Evolutionary conservation across 2,113 vertebrate genomes (phyloP).

Genomic region (Saccopteryx leptura): DNA sequence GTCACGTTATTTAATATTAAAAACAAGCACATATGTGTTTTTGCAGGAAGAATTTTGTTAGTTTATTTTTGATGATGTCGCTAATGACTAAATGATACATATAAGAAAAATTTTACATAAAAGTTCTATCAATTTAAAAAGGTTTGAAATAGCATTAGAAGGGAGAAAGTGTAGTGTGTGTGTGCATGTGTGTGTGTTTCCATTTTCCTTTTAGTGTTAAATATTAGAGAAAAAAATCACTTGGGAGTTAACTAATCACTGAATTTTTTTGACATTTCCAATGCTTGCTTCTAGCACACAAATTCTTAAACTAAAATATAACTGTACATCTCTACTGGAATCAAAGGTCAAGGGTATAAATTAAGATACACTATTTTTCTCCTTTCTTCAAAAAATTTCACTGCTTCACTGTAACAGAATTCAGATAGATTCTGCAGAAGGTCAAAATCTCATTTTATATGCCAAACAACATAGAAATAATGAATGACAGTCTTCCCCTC

Average conservation of each 20-base stretch:
- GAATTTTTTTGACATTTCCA: conserved; percentile 87
- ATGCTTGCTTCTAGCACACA: conserved; percentile 83
- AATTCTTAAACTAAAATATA: conserved; percentile 84
- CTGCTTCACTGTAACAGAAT: conserved; percentile 79
- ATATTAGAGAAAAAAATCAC: conserved; percentile 79
- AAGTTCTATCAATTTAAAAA: conserved; percentile 82
- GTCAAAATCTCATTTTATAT: conserved; percentile 79
- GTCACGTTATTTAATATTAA: conserved; percentile 83
- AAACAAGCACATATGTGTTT: conserved; percentile 79
- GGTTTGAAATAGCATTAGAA: conserved; percentile 74
- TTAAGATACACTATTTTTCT: conserved; percentile 85
- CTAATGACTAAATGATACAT: conserved; percentile 82
- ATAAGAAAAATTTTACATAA: conserved; percentile 78
- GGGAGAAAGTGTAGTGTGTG: conserved; percentile 67
- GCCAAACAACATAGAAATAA: conserved; percentile 57
- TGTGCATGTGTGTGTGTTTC: conserved; percentile 32
- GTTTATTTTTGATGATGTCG: conserved; percentile 78
- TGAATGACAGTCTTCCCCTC: not conserved
- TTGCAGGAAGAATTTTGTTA: conserved; percentile 78
- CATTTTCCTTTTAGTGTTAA: conserved; percentile 71
- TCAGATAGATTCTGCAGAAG: conserved; percentile 73
- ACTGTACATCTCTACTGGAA: conserved; percentile 85
- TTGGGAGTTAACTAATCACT: conserved; percentile 85
- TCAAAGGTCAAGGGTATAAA: conserved; percentile 89
- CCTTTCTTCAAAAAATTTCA: conserved; percentile 70